Percentiles rank a stretch among this genome's conserved stretches.
These are phyloP conservation scores for Ormyrus nitidulus DNA, from an alignment of 2,888 invertebrate genomes.

Conservation along the genomic window DNA sequence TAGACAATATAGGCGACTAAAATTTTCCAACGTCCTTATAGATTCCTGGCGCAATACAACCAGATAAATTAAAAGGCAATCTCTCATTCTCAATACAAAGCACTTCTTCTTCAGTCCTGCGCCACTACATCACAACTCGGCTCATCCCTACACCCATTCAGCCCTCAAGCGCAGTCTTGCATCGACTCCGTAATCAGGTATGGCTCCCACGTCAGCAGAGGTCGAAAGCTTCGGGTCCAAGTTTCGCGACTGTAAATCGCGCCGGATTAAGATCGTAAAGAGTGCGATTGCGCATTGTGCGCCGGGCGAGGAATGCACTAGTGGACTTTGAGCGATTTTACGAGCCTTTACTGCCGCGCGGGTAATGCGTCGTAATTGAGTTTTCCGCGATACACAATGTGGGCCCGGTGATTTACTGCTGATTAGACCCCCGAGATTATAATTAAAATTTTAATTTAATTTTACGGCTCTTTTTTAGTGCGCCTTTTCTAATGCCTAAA, in stretches of 20 bases:
- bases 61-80: too few species aligned
- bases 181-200: too few species aligned
- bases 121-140: too few species aligned
- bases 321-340: slow-evolving; percentile 33
- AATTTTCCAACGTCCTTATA: too few species aligned
- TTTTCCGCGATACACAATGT: slow-evolving; percentile 24
- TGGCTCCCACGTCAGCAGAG: too few species aligned
- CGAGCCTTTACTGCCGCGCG: slow-evolving; percentile 10
- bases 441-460: slow-evolving; percentile 21
- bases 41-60: too few species aligned
- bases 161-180: too few species aligned
- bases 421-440: not conserved
- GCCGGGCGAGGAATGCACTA: not conserved
- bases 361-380: slow-evolving; percentile 32
- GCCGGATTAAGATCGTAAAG: slow-evolving; percentile 39
- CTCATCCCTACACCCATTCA: too few species aligned
- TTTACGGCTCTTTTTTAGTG: not conserved
- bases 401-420: slow-evolving; percentile 33
- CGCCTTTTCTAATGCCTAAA: slow-evolving; percentile 1
- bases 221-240: too few species aligned
- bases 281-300: slow-evolving; percentile 7
- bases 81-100: too few species aligned
- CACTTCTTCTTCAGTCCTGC: too few species aligned
- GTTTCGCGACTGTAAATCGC: not conserved
- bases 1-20: too few species aligned